phyloP scores from a whole-genome alignment of 2,113 vertebrate species.

The Neoarius graeffei region DNA sequence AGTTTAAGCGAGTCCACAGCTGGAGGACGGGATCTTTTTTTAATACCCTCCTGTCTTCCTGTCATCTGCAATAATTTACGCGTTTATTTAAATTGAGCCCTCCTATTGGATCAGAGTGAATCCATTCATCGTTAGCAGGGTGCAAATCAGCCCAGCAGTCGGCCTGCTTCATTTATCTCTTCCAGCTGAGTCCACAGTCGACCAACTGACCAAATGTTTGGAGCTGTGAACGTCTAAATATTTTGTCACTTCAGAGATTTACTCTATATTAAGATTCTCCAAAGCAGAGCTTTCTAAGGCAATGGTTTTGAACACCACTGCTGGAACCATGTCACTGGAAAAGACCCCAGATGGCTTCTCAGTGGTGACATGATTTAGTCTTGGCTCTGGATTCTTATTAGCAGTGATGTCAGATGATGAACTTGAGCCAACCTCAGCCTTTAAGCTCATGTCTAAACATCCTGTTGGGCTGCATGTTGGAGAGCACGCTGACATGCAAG shows the following conservation, averaged over 20 bases:
- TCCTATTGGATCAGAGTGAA: background rate
- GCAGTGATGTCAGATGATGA: conserved; percentile 28
- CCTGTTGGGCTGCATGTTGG: conserved; percentile 15
- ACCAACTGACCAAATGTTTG: conserved; percentile 22
- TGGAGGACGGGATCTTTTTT: background rate
- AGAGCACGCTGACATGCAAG: conserved; percentile 16
- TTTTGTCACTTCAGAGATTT: conserved; percentile 30
- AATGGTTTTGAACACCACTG: conserved; percentile 3
- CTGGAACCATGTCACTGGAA: conserved; percentile 14
- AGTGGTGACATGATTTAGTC: background rate
- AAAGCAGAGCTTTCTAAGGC: conserved; percentile 23
- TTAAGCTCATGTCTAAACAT: conserved; percentile 23
- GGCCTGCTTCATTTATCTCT: background rate
- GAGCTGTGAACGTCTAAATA: conserved; percentile 28
- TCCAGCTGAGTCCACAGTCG: conserved; percentile 5
- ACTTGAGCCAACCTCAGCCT: conserved; percentile 29
- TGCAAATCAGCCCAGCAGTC: background rate
- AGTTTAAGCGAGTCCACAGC: background rate
- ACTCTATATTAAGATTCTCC: background rate
- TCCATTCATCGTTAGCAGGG: conserved; percentile 6
- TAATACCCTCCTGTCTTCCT: background rate
- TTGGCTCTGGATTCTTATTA: conserved; percentile 21
- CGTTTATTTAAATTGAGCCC: background rate
- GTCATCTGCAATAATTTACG: background rate
- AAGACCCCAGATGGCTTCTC: conserved; percentile 21